A percentile compares a stretch with the other conserved stretches of the same genome.
phyloP scores from a whole-genome alignment of 2,113 vertebrate genomes.

The Chaetodon auriga region DNA sequence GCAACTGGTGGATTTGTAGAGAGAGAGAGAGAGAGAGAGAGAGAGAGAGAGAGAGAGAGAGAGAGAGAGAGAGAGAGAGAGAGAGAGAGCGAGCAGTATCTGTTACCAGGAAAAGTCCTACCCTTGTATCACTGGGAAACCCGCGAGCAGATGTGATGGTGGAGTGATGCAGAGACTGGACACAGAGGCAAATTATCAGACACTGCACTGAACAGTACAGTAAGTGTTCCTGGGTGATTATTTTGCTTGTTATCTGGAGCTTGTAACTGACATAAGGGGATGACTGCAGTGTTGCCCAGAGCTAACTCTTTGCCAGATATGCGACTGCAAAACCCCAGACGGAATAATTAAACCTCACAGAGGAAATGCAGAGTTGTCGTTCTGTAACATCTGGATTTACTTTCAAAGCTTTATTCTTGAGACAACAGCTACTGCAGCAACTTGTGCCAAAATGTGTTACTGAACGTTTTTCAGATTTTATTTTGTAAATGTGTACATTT shows the following conservation, averaged over 20 bases:
- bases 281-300: slow-evolving; percentile 49
- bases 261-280: slow-evolving; percentile 29
- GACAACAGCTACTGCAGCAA: neutral
- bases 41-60: slow-evolving; percentile 9
- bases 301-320: slow-evolving; percentile 47
- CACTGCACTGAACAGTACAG: slow-evolving; percentile 63
- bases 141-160: slow-evolving; percentile 50
- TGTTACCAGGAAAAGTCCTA: slow-evolving; percentile 63
- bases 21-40: slow-evolving; percentile 11
- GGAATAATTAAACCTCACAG: slow-evolving; percentile 20
- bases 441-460: neutral
- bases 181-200: slow-evolving; percentile 46
- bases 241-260: slow-evolving; percentile 49
- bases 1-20: slow-evolving; percentile 43
- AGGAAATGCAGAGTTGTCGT: slow-evolving; percentile 1
- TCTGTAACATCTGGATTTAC: slow-evolving; percentile 1
- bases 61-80: slow-evolving; percentile 29
- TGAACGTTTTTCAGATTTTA: neutral
- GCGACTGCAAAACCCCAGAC: slow-evolving; percentile 48
- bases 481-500: neutral
- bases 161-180: slow-evolving; percentile 70
- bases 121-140: slow-evolving; percentile 51
- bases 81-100: slow-evolving; percentile 41
- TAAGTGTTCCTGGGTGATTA: slow-evolving; percentile 58
- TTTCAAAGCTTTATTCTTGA: neutral